Conservation (phyloP, 2,888 invertebrate genomes). For the Helleia helle region DNA sequence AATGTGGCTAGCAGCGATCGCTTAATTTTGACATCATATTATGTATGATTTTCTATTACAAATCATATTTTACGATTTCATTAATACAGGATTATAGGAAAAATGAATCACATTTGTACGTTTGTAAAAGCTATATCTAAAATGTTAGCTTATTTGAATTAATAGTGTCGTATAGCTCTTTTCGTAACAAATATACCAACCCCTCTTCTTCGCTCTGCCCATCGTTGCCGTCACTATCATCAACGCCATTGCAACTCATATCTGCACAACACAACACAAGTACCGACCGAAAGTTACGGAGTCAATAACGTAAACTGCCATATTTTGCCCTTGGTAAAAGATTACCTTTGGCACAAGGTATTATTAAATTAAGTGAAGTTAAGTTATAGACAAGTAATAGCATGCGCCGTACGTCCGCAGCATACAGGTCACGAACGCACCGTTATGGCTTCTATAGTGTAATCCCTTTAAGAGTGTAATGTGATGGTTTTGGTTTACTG, state of each 20-base stretch:
- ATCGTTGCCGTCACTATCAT: no score
- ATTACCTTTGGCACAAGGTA: constrained; percentile 63
- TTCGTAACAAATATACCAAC: constrained; percentile 34
- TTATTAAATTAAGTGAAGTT: constrained; percentile 71
- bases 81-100: no score
- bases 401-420: constrained; percentile 50
- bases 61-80: no score
- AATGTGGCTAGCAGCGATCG: no score
- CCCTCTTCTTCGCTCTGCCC: constrained; percentile 40
- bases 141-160: no score
- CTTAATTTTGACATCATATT: no score
- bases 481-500: constrained; percentile 14
- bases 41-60: no score
- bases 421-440: constrained; percentile 70
- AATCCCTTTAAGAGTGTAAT: constrained; percentile 53
- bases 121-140: no score
- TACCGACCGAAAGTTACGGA: constrained; percentile 42
- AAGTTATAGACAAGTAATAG: constrained; percentile 57
- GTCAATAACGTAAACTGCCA: constrained; percentile 51
- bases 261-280: constrained; percentile 25
- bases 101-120: no score
- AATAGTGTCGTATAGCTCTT: no score
- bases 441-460: constrained; percentile 55
- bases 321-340: constrained; percentile 64
- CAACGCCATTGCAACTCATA: constrained; percentile 53